Evolutionary conservation across 2,888 invertebrate species (phyloP).

Genomic region (Mythimna ferrago): DNA sequence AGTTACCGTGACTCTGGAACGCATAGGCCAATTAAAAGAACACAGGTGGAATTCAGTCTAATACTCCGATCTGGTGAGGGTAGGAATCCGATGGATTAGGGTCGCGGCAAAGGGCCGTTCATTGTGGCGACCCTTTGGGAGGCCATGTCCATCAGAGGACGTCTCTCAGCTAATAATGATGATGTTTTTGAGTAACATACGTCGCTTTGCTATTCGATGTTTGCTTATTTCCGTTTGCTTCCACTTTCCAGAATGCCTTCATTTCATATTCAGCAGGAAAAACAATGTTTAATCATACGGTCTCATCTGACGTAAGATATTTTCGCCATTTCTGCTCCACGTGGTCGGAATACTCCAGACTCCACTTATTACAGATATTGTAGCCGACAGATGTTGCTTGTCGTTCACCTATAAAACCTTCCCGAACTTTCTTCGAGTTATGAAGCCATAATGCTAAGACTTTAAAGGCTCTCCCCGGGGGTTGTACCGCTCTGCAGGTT

Average conservation of each 20-base stretch:
- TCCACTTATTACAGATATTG: slow-evolving; percentile 64
- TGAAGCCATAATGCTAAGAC: slow-evolving; percentile 60
- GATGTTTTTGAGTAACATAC: no score
- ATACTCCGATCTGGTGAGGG: no score
- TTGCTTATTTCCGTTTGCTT: no score
- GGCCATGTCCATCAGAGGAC: no score
- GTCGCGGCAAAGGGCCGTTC: no score
- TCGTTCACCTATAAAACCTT: slow-evolving; percentile 66
- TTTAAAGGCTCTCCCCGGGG: slow-evolving; percentile 60
- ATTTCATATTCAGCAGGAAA: slow-evolving; percentile 43
- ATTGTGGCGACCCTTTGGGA: no score
- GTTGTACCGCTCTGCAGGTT: slow-evolving; percentile 46
- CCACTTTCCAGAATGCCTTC: neutral
- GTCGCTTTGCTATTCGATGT: no score
- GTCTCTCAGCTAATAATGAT: no score
- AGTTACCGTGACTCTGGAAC: no score
- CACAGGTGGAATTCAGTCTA: no score
- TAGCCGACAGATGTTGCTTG: slow-evolving; percentile 70
- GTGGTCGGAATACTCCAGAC: slow-evolving; percentile 52
- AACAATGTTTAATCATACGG: slow-evolving; percentile 56
- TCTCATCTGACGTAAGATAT: slow-evolving; percentile 56
- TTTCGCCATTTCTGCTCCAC: slow-evolving; percentile 49
- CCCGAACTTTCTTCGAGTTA: slow-evolving; percentile 64
- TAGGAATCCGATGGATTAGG: no score
- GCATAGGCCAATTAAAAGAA: no score